phyloP scores from a whole-genome alignment of 2,113 vertebrate species.

The Pyrgilauda ruficollis region DNA sequence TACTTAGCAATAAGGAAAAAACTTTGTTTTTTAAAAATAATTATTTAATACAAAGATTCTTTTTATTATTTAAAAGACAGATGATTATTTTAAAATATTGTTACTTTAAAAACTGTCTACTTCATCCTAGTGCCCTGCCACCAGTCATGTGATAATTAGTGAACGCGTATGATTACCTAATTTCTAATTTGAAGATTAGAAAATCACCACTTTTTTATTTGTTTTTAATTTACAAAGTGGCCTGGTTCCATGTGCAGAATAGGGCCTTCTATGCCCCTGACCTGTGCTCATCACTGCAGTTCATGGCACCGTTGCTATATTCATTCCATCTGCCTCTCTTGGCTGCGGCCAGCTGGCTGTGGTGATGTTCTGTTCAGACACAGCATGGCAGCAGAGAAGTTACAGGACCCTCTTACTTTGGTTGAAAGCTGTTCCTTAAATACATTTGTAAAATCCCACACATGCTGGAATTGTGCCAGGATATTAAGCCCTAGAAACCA shows the following conservation, averaged over 20 bases:
- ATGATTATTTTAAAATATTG: not conserved
- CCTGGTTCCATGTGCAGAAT: not conserved
- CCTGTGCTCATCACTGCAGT: not conserved
- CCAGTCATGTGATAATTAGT: not conserved
- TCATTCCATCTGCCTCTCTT: not conserved
- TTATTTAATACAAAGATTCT: not conserved
- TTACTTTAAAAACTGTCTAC: not conserved
- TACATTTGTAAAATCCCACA: not conserved
- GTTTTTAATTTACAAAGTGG: not conserved
- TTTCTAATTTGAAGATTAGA: not conserved
- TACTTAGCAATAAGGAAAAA: not conserved
- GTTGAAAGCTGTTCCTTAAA: not conserved
- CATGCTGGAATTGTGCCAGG: not conserved
- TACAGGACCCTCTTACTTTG: not conserved
- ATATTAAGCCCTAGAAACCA: not conserved
- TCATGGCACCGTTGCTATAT: fast-evolving
- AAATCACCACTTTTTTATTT: not conserved
- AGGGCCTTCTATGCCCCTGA: not conserved
- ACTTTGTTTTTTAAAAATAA: not conserved
- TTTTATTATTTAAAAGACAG: not conserved
- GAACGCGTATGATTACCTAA: not conserved
- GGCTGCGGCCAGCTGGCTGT: not conserved
- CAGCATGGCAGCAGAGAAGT: not conserved
- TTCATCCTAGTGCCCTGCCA: not conserved
- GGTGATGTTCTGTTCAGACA: not conserved